Conservation (phyloP, 2,888 invertebrate genomes). For the Leptinotarsa haldemani region DNA sequence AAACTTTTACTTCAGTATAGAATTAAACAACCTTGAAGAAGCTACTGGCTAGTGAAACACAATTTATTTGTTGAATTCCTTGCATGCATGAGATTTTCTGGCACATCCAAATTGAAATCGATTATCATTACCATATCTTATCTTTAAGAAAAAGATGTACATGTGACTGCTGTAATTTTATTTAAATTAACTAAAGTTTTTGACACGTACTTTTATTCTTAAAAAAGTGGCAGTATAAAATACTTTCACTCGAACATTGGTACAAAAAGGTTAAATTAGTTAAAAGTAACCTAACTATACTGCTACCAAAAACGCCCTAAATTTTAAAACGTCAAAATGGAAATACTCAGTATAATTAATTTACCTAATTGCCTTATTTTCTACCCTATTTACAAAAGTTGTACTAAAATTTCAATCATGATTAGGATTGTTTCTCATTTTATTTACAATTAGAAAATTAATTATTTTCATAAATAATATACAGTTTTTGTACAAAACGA, state of each 20-base stretch:
- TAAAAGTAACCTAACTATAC: constrained; percentile 35
- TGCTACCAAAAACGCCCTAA: constrained; percentile 32
- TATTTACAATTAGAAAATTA: constrained; percentile 39
- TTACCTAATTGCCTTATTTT: constrained; percentile 50
- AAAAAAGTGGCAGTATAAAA: constrained; percentile 43
- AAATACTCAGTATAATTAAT: constrained; percentile 52
- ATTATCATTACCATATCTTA: too few relatives aligned
- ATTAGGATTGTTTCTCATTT: constrained; percentile 40
- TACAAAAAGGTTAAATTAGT: constrained; percentile 36
- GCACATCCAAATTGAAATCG: not conserved
- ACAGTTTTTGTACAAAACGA: constrained; percentile 47
- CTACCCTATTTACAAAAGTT: constrained; percentile 55
- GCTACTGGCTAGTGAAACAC: too few relatives aligned
- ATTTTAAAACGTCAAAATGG: constrained; percentile 41
- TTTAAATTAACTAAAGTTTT: constrained; percentile 34
- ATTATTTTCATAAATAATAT: constrained; percentile 48
- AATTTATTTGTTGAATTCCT: too few relatives aligned
- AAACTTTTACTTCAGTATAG: too few relatives aligned
- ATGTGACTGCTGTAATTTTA: constrained; percentile 19
- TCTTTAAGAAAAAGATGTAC: not conserved
- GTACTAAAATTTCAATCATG: constrained; percentile 54
- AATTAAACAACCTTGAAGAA: too few relatives aligned
- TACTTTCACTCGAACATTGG: constrained; percentile 42
- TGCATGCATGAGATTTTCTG: too few relatives aligned
- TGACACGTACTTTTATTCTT: constrained; percentile 39